Conservation (phyloP, 2,797 vertebrate species). For the Sphenodon punctatus region DNA sequence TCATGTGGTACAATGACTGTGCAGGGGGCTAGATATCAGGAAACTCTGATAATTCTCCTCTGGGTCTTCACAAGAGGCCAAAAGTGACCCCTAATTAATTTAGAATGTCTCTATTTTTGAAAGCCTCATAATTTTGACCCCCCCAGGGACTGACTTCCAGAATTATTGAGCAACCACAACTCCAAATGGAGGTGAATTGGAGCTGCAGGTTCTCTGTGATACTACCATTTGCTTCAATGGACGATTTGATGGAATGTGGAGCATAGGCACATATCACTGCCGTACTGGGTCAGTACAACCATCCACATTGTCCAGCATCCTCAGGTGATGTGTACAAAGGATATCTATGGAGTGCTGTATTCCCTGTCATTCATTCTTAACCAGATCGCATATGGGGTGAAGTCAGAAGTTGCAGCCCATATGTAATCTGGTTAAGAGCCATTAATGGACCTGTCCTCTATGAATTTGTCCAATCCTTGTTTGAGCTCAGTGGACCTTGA, state of each 20-base stretch:
- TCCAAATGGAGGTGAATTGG: neutral
- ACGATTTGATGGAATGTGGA: accelerated
- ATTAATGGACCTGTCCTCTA: too few relatives aligned
- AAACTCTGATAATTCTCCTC: neutral
- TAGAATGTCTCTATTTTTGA: neutral
- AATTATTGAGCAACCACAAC: neutral
- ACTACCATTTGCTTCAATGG: accelerated
- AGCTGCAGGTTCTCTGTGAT: neutral
- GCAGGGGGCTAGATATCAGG: neutral
- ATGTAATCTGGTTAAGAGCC: too few relatives aligned
- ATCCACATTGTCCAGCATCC: too few relatives aligned
- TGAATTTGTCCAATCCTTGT: too few relatives aligned
- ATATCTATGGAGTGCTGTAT: too few relatives aligned
- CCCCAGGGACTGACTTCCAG: neutral
- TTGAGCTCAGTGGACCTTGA: too few relatives aligned
- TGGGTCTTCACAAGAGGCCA: neutral
- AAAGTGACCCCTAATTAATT: neutral
- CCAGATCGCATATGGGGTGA: too few relatives aligned
- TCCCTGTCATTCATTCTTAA: too few relatives aligned
- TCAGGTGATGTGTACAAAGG: too few relatives aligned
- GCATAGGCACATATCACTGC: accelerated
- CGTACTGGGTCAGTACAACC: too few relatives aligned
- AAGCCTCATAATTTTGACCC: conserved; percentile 13
- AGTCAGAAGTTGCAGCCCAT: too few relatives aligned
- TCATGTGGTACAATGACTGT: neutral